Base-by-base conservation (phyloP, 2,113 vertebrate species). In the Sigmodon hispidus region DNA sequence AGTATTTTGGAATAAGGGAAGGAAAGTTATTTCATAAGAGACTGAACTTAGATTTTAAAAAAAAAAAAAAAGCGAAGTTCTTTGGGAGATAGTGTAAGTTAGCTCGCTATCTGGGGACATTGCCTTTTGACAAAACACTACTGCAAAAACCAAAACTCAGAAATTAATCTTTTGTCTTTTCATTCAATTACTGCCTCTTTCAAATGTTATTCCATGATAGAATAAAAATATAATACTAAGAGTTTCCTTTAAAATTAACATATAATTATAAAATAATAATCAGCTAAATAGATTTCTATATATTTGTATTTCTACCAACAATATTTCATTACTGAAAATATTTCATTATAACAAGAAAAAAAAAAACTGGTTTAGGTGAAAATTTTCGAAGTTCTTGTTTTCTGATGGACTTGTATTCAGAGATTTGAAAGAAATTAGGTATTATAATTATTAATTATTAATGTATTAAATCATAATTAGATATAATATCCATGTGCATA, bases 31-130 rank as follows among this genome's bases (percentile, higher is more conserved):
- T 92, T 90, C 91, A 90, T 59, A 85, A 83, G 88, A 93, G 57
- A 89, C 50, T 61, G 19, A n/a, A 72, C n/a, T 65, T 77, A 57
- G 79, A 95, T 90, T 96, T 91, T 91, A 65, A 93, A 91, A 34
- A 91, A 90, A 93, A 65, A 93, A 91, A 34, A 91, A 90, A 93
- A 90, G 29, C 63, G 87, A 83, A 93, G 79, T 96, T 86, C 96
- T 90, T 79, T 91, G 87, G 87, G 95, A 87, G 26, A 70, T 12
- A 52, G 34, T 63, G 50, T 89, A 89, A 91, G 75, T 31, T 31
- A 75, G 55, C 69, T 95, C 45, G 8, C 69, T 89, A 96, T 75
- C 90, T 61, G 31, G 40, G 45, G 36, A 29, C 59, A 89, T 31
- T 81, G 4, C 63, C 89, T 50, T 84, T 63, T 72, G 48, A 6